These are phyloP conservation scores for Morbakka virulenta DNA, from an alignment of 30 jellyfish, hydroid and myxozoan genomes.

Conservation along the genomic window DNA sequence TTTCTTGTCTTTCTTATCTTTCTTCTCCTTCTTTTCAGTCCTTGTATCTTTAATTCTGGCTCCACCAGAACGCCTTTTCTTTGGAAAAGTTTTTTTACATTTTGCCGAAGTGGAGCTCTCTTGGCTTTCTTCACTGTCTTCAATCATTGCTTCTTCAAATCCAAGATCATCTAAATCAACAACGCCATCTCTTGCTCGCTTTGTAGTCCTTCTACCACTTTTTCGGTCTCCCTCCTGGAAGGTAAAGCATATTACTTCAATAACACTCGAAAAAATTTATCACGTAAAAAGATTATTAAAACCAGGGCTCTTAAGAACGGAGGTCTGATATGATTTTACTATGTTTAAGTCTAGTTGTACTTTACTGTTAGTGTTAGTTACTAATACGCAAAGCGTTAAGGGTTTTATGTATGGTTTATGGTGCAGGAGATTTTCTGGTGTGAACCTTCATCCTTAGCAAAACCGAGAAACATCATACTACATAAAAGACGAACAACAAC, in stretches of 20 bases:
- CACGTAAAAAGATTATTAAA: not conserved
- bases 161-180: constrained; percentile 79
- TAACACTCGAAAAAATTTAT: not conserved
- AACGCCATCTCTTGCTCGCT: constrained; percentile 80
- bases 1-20: constrained; percentile 62
- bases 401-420: too few relatives aligned
- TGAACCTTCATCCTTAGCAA: too few relatives aligned
- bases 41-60: constrained; percentile 84
- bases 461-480: too few relatives aligned
- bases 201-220: constrained; percentile 75
- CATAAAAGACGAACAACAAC: too few relatives aligned
- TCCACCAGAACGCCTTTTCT: constrained; percentile 51
- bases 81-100: constrained; percentile 36
- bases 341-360: too few relatives aligned
- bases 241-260: too few relatives aligned
- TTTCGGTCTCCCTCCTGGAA: constrained; percentile 95
- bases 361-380: too few relatives aligned
- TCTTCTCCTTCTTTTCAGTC: constrained; percentile 63
- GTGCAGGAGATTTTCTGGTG: too few relatives aligned
- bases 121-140: constrained; percentile 28
- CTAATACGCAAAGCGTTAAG: too few relatives aligned
- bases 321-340: too few relatives aligned
- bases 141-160: constrained; percentile 68
- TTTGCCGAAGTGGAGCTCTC: constrained; percentile 22
- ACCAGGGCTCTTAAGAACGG: not conserved